Base-by-base conservation (phyloP, 2,113 vertebrate genomes). In the Pomatorhinus ruficollis region DNA sequence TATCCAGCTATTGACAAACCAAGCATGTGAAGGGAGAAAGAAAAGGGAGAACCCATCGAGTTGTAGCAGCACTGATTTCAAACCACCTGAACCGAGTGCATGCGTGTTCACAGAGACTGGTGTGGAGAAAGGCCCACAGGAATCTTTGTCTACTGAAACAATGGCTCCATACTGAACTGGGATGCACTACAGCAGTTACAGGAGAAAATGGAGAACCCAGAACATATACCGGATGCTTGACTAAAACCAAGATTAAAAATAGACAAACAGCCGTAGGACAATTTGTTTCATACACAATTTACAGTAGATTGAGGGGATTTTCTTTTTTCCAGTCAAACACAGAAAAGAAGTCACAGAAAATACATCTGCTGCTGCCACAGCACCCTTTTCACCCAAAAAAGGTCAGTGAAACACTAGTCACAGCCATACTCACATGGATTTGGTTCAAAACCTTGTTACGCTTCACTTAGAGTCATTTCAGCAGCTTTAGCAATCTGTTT, bases 201-300 rank as follows among this genome's bases (percentile, higher is more conserved):
- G 80, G 97, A 95, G 93, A 95, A 94, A 95, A 93, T 21, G 50
- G 95, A 90, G 97, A 97, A 94, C 93, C 91, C 94, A 94, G 97
- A 94, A 97, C 96, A 96, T 97, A 94, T 94, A 98, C 95, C 96
- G 95, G 97, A 94, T 96, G 94, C 94, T 96, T 12, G 96, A 98
- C 97, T 97, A 95, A 97, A 98, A 61, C 90, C 92, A 81, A 97
- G 96, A 42, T 72, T 95, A 92, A 94, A 97, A 96, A 95, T 14
- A 96, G 97, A 97, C 97, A 92, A 95, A 97, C 77, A 87, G 39
- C 97, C 10, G 57, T 40, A 94, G 96, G 97, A 97, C 87, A 35
- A 89, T 95, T 97, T 94, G 95, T 93, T 98, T 97, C 97, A 92
- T 98, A 98, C 96, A 98, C 97, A 91, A 98, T 98, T 98, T 98